Conservation (phyloP, 1,140 invertebrate species). For the Hyphantria cunea region DNA sequence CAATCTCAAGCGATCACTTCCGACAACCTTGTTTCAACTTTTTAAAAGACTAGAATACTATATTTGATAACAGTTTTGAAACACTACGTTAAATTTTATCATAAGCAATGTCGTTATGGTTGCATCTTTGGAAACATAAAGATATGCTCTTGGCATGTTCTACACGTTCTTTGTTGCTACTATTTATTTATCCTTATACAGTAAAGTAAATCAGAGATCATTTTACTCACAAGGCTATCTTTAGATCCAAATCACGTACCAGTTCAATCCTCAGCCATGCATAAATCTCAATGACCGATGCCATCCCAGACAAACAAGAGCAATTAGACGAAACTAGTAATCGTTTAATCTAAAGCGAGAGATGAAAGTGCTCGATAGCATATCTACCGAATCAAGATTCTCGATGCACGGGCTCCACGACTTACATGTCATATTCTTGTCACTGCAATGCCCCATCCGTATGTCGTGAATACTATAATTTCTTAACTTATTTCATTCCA, state of each 20-base stretch:
- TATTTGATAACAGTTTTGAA: conserved; percentile 4
- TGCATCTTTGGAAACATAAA: not conserved
- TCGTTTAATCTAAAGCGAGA: conserved; percentile 66
- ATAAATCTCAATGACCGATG: conserved; percentile 53
- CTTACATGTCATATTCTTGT: conserved; percentile 55
- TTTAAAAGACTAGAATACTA: not conserved
- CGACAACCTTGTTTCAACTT: no score
- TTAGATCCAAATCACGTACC: conserved; percentile 47
- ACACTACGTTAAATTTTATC: not conserved
- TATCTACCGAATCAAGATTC: conserved; percentile 58
- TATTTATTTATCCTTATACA: conserved; percentile 20
- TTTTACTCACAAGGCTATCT: conserved; percentile 24
- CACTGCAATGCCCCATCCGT: conserved; percentile 40
- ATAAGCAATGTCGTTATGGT: conserved; percentile 1
- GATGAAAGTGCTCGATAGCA: conserved; percentile 74
- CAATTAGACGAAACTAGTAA: conserved; percentile 75
- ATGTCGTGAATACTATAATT: conserved; percentile 21
- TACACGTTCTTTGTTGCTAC: conserved; percentile 15
- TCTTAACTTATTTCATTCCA: conserved; percentile 29
- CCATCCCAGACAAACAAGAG: conserved; percentile 58
- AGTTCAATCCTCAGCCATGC: conserved; percentile 51
- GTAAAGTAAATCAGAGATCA: conserved; percentile 29
- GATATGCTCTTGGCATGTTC: conserved; percentile 8
- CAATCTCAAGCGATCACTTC: not conserved
- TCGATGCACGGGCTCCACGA: conserved; percentile 46